These are phyloP conservation scores for Zaprionus gabonicus DNA, from an alignment of 1,140 invertebrate genomes.

Conservation along the genomic window DNA sequence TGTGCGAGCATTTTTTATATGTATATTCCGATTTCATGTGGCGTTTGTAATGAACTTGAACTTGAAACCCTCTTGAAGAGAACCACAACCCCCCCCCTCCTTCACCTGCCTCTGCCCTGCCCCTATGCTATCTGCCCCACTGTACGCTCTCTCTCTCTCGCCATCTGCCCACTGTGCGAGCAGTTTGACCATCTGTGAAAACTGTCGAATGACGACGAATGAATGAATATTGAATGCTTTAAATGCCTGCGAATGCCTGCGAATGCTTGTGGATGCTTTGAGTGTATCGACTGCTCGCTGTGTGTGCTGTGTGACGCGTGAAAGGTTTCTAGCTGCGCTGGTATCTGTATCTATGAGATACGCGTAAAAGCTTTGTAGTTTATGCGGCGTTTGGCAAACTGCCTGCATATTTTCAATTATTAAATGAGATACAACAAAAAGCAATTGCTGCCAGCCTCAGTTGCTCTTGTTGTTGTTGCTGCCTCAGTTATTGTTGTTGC, in stretches of 20 bases:
- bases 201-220: slow-evolving; percentile 14
- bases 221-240: slow-evolving; percentile 25
- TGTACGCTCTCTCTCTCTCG: background rate
- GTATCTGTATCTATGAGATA: slow-evolving; percentile 70
- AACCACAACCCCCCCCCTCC: background rate
- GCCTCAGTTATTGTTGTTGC: slow-evolving; percentile 6
- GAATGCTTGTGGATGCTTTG: slow-evolving; percentile 17
- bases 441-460: slow-evolving; percentile 6
- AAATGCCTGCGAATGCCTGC: background rate
- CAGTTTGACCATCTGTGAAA: slow-evolving; percentile 11
- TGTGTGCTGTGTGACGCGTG: slow-evolving; percentile 42
- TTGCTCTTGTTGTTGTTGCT: background rate
- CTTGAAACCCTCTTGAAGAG: slow-evolving; percentile 44
- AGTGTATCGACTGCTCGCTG: slow-evolving; percentile 11
- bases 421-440: slow-evolving; percentile 58
- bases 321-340: slow-evolving; percentile 38
- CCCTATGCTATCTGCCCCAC: background rate
- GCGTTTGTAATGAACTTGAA: slow-evolving; percentile 74
- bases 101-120: background rate
- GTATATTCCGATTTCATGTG: slow-evolving; percentile 41
- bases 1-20: slow-evolving; percentile 37
- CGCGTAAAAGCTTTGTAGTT: slow-evolving; percentile 80
- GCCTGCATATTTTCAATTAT: slow-evolving; percentile 66
- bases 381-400: slow-evolving; percentile 72
- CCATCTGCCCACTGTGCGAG: background rate